phyloP scores from a whole-genome alignment of 2,888 invertebrate species.

The Amblyjoppa fuscipennis region DNA sequence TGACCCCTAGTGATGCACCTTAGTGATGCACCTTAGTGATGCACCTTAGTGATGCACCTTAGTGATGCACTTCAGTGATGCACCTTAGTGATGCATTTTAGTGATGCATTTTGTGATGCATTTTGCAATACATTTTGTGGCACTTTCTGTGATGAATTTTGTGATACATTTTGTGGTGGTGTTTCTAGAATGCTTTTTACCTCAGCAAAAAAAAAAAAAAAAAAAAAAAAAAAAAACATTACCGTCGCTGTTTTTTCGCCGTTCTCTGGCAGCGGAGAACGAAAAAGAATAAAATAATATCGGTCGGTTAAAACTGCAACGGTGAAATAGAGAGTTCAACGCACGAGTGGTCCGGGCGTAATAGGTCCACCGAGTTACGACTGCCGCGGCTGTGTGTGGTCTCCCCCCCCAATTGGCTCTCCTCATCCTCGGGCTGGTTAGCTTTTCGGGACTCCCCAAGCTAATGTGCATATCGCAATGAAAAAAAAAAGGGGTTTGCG shows the following conservation, averaged over 20 bases:
- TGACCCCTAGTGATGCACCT: no score
- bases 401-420: conserved; percentile 9
- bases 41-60: no score
- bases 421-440: neutral
- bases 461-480: neutral
- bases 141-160: no score
- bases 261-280: neutral
- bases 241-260: neutral
- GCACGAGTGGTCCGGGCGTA: neutral
- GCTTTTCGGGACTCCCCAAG: conserved; percentile 1
- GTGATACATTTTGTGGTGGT: no score
- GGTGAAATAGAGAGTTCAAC: conserved; percentile 41
- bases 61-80: no score
- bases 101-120: no score
- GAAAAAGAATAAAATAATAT: conserved; percentile 9
- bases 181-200: neutral
- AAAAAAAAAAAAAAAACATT: no score
- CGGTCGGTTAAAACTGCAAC: neutral
- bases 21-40: no score
- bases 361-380: conserved; percentile 43
- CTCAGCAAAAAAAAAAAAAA: neutral
- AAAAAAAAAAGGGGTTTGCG: neutral
- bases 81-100: no score
- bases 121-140: no score
- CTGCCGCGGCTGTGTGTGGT: conserved; percentile 34